Percentiles rank a stretch among this genome's conserved stretches.
These are phyloP conservation scores for Brachyptera risi DNA, from an alignment of 2,888 invertebrate genomes.

Conservation along the genomic window DNA sequence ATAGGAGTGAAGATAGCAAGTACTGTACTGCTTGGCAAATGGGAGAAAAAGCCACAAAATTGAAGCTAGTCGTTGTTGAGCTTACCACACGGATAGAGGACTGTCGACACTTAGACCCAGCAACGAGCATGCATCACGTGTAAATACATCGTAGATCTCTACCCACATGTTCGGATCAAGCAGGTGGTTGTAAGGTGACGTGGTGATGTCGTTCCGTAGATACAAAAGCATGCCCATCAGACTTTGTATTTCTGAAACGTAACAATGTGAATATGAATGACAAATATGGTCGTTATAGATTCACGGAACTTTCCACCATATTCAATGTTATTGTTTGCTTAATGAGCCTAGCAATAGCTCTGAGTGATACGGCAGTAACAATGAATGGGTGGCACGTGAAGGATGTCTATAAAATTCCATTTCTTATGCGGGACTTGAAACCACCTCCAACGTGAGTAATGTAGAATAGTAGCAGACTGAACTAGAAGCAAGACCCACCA, in stretches of 20 bases:
- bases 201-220: constrained; percentile 69
- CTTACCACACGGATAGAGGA: constrained; percentile 80
- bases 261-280: constrained; percentile 24
- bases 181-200: constrained; percentile 74
- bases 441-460: no score
- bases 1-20: no score
- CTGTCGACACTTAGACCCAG: constrained; percentile 86
- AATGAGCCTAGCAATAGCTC: not conserved
- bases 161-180: constrained; percentile 73
- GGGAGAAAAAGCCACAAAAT: not conserved
- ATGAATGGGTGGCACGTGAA: not conserved
- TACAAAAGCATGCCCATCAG: constrained; percentile 83
- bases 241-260: constrained; percentile 66
- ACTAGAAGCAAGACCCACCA: no score
- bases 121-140: constrained; percentile 86
- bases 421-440: no score
- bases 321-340: no score
- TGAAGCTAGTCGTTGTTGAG: constrained; percentile 12
- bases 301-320: no score
- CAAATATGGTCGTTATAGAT: not conserved
- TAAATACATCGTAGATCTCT: constrained; percentile 86
- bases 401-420: no score
- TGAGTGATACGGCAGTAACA: not conserved
- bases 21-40: no score
- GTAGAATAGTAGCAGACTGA: no score